phyloP scores from a whole-genome alignment of 2,888 invertebrate species.

The Brachycybe producta region DNA sequence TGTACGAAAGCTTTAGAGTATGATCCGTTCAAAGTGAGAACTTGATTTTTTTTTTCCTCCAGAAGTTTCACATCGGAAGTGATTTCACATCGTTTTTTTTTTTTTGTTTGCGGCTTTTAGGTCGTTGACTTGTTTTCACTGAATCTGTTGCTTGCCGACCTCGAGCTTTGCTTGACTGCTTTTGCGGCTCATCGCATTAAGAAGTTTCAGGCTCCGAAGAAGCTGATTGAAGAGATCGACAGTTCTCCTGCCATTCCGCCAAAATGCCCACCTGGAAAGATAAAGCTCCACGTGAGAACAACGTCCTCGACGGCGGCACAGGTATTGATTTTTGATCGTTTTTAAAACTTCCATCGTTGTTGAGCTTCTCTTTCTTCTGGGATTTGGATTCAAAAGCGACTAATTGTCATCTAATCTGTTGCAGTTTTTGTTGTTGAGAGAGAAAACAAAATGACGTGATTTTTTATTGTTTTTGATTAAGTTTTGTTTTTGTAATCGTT shows the following conservation, averaged over 20 bases:
- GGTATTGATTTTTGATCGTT: too few relatives aligned
- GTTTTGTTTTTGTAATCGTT: too few relatives aligned
- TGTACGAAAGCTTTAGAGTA: slow-evolving; percentile 56
- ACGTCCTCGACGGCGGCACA: slow-evolving; percentile 17
- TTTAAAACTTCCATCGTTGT: too few relatives aligned
- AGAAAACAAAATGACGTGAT: too few relatives aligned
- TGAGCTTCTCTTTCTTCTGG: too few relatives aligned
- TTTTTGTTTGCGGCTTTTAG: slow-evolving; percentile 38
- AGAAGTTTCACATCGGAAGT: too few relatives aligned
- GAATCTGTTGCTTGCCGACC: slow-evolving; percentile 51
- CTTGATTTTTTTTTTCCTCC: too few relatives aligned
- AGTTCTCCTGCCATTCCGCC: slow-evolving; percentile 45
- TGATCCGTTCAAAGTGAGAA: slow-evolving; percentile 53
- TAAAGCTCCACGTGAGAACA: slow-evolving; percentile 46
- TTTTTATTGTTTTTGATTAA: too few relatives aligned
- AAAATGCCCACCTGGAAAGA: slow-evolving; percentile 50
- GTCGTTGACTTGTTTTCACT: slow-evolving; percentile 50
- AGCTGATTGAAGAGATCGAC: slow-evolving; percentile 56
- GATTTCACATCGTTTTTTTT: slow-evolving; percentile 1
- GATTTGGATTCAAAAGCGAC: too few relatives aligned
- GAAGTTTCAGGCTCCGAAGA: slow-evolving; percentile 55
- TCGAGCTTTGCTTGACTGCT: slow-evolving; percentile 57
- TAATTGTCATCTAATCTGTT: too few relatives aligned
- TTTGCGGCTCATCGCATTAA: slow-evolving; percentile 71
- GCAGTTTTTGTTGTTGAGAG: too few relatives aligned